Conservation (phyloP, 2,888 invertebrate species). For the Clepsis dumicolana region DNA sequence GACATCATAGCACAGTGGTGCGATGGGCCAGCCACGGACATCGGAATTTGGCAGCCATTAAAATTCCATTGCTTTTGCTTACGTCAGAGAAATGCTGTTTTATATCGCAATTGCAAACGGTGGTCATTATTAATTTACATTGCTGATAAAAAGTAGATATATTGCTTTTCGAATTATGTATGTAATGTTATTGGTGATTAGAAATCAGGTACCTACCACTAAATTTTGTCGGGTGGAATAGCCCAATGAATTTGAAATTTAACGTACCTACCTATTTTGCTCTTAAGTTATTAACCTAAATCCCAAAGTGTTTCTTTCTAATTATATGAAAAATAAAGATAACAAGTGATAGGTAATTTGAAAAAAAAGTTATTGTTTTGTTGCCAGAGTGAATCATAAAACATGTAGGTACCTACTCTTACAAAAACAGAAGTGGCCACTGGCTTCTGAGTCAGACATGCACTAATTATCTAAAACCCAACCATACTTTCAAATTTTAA, state of each 20-base stretch:
- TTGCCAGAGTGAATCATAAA: not conserved
- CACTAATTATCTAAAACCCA: slow-evolving; percentile 30
- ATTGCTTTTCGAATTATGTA: too few species aligned
- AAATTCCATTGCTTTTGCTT: slow-evolving; percentile 1
- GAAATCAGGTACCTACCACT: too few species aligned
- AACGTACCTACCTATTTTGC: too few species aligned
- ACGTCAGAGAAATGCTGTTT: not conserved
- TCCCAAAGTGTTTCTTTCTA: too few species aligned
- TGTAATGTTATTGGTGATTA: too few species aligned
- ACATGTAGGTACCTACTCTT: not conserved
- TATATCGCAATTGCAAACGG: too few species aligned
- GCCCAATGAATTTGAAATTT: too few species aligned
- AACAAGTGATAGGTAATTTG: not conserved
- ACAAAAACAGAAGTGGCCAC: slow-evolving; percentile 11
- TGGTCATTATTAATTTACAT: not conserved
- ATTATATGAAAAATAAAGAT: too few species aligned
- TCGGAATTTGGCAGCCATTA: slow-evolving; percentile 22
- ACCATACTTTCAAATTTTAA: slow-evolving; percentile 42
- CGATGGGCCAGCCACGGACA: not conserved
- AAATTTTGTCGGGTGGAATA: too few species aligned
- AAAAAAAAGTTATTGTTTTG: not conserved
- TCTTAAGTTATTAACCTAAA: too few species aligned
- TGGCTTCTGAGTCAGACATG: slow-evolving; percentile 25
- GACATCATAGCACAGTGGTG: slow-evolving; percentile 7
- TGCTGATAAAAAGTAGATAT: not conserved